phyloP scores from a whole-genome alignment of 2,113 vertebrate species.

The Ploceus nigricollis region DNA sequence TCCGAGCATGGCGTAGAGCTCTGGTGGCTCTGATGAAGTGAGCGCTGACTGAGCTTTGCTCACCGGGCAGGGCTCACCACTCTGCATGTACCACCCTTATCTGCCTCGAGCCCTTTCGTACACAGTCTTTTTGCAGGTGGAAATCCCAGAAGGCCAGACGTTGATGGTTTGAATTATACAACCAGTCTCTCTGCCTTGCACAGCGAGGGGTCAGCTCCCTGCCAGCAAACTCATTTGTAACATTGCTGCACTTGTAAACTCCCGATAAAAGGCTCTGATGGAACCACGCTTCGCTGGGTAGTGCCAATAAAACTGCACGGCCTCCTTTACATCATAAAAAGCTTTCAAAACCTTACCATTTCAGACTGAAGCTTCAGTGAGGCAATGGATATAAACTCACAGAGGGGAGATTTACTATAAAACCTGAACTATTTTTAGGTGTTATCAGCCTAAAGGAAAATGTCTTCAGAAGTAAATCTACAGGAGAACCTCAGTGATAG shows the following conservation, averaged over 20 bases:
- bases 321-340: background rate
- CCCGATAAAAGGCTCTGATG: constrained; percentile 9
- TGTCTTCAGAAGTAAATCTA: background rate
- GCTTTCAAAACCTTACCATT: background rate
- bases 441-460: background rate
- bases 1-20: rapidly evolving
- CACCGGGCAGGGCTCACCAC: rapidly evolving
- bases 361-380: background rate
- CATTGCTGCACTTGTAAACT: constrained; percentile 33
- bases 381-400: background rate
- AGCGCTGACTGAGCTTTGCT: background rate
- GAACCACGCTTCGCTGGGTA: background rate
- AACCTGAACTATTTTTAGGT: background rate
- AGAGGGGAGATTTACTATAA: background rate
- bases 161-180: constrained; percentile 1
- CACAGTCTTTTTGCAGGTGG: background rate
- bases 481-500: background rate
- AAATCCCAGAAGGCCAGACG: background rate
- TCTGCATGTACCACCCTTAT: background rate
- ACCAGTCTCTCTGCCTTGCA: background rate
- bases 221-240: constrained; percentile 54
- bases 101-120: background rate
- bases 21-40: background rate
- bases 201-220: constrained; percentile 27
- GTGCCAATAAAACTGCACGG: background rate